These are phyloP conservation scores for Chamaetylas fuelleborni DNA, from an alignment of 2,113 vertebrate species.

Conservation along the genomic window DNA sequence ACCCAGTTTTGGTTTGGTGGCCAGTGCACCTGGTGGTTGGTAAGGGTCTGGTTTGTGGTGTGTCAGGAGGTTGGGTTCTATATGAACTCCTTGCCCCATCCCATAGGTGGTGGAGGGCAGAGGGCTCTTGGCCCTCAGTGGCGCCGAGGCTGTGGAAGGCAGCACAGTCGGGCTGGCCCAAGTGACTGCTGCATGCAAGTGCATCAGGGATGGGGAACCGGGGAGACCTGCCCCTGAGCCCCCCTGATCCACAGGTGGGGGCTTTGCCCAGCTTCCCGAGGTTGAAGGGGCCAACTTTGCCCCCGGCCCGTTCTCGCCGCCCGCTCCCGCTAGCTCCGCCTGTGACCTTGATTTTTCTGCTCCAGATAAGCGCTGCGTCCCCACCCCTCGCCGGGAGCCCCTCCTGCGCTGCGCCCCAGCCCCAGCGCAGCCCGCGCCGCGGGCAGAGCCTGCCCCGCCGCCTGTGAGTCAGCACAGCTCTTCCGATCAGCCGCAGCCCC, in stretches of 20 bases:
- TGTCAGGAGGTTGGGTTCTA: background rate
- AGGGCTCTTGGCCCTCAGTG: background rate
- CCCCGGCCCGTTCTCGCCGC: rapidly evolving
- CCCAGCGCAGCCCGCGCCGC: background rate
- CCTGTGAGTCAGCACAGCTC: constrained; percentile 79
- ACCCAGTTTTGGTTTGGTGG: background rate
- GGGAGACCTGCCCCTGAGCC: background rate
- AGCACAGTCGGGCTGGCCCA: rapidly evolving
- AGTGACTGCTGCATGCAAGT: background rate
- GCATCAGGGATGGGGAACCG: rapidly evolving
- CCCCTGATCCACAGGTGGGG: background rate
- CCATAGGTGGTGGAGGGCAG: rapidly evolving
- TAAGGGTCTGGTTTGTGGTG: background rate
- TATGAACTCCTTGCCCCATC: background rate
- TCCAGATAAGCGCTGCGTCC: constrained; percentile 3
- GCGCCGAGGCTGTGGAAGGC: background rate
- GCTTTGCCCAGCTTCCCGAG: rapidly evolving
- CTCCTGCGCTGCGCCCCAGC: background rate
- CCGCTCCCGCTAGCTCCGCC: background rate
- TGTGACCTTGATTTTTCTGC: constrained; percentile 54
- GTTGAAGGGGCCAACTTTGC: background rate
- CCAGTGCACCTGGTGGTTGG: background rate
- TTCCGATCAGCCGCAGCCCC: constrained; percentile 5
- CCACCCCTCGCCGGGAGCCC: constrained; percentile 16
- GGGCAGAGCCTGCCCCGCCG: background rate